These are phyloP conservation scores for Pollimyrus isidori DNA, from an alignment of 2,113 vertebrate species.

Conservation along the genomic window DNA sequence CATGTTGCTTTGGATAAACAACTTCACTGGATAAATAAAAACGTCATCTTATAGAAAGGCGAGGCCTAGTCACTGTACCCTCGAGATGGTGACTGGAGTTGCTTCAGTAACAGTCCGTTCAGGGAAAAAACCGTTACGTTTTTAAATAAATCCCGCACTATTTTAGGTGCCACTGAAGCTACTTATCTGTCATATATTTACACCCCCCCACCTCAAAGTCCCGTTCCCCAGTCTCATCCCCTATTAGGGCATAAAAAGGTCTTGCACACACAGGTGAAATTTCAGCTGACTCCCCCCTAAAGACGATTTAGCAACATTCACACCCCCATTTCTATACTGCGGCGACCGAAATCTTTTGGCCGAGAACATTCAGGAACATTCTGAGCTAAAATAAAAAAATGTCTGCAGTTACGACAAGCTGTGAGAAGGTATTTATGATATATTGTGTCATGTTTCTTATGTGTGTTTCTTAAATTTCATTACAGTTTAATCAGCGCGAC, in stretches of 20 bases:
- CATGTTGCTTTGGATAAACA: background rate
- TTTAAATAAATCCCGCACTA: background rate
- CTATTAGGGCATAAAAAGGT: background rate
- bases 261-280: background rate
- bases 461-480: background rate
- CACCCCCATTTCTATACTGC: background rate
- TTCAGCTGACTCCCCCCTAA: background rate
- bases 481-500: background rate
- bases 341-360: background rate
- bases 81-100: background rate
- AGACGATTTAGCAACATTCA: background rate
- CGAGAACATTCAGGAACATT: background rate
- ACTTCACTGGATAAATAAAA: background rate
- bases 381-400: background rate
- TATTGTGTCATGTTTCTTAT: background rate
- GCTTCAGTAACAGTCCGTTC: background rate
- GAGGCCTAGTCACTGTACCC: background rate
- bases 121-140: background rate
- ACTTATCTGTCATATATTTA: background rate
- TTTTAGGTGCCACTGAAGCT: background rate
- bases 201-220: background rate
- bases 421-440: background rate
- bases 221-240: background rate
- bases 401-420: background rate
- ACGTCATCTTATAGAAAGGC: background rate